Conservation (phyloP, 2,888 invertebrate species). For the Petrolisthes cinctipes region DNA sequence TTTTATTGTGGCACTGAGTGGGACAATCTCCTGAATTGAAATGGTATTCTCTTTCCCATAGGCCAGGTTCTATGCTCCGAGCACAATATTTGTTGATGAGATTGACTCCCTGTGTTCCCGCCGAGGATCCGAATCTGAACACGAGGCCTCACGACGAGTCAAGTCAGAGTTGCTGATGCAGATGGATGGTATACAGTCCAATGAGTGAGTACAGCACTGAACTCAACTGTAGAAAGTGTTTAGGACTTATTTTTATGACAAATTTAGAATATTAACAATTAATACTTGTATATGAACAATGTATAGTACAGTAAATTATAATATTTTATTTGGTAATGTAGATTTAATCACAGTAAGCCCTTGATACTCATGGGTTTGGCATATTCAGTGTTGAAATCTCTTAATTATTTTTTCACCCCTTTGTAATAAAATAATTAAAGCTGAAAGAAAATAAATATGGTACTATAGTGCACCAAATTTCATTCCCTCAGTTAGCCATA, state of each 20-base stretch:
- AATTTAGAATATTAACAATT: background rate
- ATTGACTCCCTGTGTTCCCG: slow-evolving; percentile 88
- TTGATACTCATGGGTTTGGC: no score
- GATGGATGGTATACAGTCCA: slow-evolving; percentile 86
- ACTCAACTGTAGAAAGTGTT: background rate
- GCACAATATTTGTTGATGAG: slow-evolving; percentile 91
- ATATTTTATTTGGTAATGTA: background rate
- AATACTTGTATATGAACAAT: no score
- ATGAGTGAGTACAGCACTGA: slow-evolving; percentile 69
- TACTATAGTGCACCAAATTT: no score
- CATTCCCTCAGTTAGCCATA: no score
- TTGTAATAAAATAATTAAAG: no score
- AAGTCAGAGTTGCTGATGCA: slow-evolving; percentile 90
- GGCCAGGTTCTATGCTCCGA: slow-evolving; percentile 89
- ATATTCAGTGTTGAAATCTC: no score
- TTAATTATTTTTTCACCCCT: no score
- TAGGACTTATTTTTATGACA: background rate
- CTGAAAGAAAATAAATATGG: no score
- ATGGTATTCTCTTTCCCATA: slow-evolving; percentile 67
- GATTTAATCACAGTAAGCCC: no score
- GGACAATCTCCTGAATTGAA: no score
- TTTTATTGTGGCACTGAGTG: no score
- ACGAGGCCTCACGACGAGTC: slow-evolving; percentile 83
- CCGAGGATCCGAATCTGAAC: slow-evolving; percentile 86
- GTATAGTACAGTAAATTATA: no score